Base-by-base conservation (phyloP, 2,888 invertebrate species). In the Andrena minutula region DNA sequence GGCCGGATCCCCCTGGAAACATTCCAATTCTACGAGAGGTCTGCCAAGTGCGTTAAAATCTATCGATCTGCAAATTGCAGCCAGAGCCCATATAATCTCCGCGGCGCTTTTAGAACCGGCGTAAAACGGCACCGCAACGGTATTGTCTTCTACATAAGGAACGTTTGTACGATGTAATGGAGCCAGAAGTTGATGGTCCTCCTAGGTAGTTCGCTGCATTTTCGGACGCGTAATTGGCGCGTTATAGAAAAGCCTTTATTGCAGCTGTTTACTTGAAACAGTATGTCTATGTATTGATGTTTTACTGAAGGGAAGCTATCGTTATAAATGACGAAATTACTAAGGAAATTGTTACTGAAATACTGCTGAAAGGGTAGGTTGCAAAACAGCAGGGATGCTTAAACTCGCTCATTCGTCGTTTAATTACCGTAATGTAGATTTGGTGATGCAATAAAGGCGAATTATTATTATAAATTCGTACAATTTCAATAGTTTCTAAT, bases 11-110 rank as follows among this genome's bases (percentile, higher is more conserved):
- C 77, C 58, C 79, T 87, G 87, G 87, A 87, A 87, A 68, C 80
- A 84, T 76, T 88, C 87, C 87, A 87, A 84, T 78, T 77, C 68
- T 66, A 41, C 63, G 80, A 75, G 75, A 80, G 75, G 71, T 86
- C 73, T 88, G 87, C 87, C 87, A 87, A 87, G 82, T 88, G 88
- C 84, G 88, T 87, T 88, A 86, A 87, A 87, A 86, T 86, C 84
- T 88, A 87, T 87, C 86, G 84, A 87, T 87, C 84, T 82, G 83
- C 80, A 88, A 88, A 88, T 88, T 88, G 86, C 81, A 75, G 75
- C 80, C 68, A 71, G 81, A 86, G 80, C 80, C 82, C 81, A 78
- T 83, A 86, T 86, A 88, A 87, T 88, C 81, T 79, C 73, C 82
- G 58, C 49, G 71, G 65, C 53, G 72, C 68, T 61, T 73, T 74